Conservation (phyloP, 2,888 invertebrate genomes). For the Himalopsyche tibetana region DNA sequence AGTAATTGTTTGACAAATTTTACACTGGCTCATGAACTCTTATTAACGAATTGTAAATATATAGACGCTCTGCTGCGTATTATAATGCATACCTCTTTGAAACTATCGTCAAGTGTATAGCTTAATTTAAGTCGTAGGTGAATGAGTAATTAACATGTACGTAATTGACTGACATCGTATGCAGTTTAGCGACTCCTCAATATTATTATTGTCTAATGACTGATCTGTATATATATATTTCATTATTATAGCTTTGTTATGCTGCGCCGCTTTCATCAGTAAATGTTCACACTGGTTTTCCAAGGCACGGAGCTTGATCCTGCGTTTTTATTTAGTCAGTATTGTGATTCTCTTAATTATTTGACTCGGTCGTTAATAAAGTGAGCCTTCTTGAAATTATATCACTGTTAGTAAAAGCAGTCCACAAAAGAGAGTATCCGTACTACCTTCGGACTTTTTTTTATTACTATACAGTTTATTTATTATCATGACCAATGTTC, state of each 20-base stretch:
- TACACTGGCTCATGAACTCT: background rate
- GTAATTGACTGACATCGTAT: conserved; percentile 27
- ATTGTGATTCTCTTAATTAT: background rate
- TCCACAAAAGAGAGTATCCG: background rate
- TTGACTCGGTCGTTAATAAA: background rate
- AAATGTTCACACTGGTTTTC: conserved; percentile 18
- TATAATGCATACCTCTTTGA: background rate
- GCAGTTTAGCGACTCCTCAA: conserved; percentile 28
- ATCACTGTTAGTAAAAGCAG: background rate
- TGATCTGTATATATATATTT: conserved; percentile 4
- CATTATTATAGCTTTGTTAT: background rate
- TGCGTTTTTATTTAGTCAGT: background rate
- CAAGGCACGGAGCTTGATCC: background rate
- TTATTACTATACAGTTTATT: no score
- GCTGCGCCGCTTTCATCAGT: background rate
- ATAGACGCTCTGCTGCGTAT: background rate
- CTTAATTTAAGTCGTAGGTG: background rate
- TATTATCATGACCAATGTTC: no score
- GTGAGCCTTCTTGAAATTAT: conserved; percentile 22
- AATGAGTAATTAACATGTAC: background rate
- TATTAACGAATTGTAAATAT: background rate
- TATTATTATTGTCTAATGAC: conserved; percentile 41
- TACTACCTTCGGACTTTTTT: background rate
- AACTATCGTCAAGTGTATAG: conserved; percentile 12
- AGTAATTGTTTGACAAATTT: background rate